Base-by-base conservation (phyloP, 2,113 vertebrate genomes). In the Propithecus coquereli region DNA sequence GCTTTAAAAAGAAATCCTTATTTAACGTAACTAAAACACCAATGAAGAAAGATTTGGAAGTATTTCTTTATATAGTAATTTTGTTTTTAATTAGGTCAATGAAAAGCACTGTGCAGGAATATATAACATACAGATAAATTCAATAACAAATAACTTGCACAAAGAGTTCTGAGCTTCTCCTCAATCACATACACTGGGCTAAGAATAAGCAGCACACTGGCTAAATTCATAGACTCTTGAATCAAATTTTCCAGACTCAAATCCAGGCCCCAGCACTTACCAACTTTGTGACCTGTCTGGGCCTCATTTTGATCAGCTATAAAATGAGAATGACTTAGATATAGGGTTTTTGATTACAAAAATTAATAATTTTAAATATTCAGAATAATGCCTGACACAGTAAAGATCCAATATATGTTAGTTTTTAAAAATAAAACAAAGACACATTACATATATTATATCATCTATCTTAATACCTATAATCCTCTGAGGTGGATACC, bases 1-100 rank as follows among this genome's bases (percentile, higher is more conserved):
- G 18, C 61, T 92, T 94, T 94, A 83, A 83, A 87, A 13, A 96
- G 52, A 94, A 92, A 71, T 25, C 52, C 63, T 80, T 70, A 74
- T 6, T 82, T 91, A 90, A 65, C 14, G 7, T 27, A 87, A 86
- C 40, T 77, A 84, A 84, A 94, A 57, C 68, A 70, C 0, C 63
- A n/a, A 87, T 52, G 81, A 82, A 61, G 32, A n/a, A 80, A 54
- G 32, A 47, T 22, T 52, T 94, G 3, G 57, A 89, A 79, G 25
- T 47, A 88, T 92, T 77, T 77, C 22, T 45, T 84, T 88, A 94
- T 14, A 92, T 22, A 54, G 32, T 77, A 63, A 84, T 57, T 84
- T 70, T 87, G 27, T n/a, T 94, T 88, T 92, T 47, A 83, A 84
- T 6, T 74, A 80, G 7, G 20, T 84, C 71, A 94, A 34, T 85